phyloP scores from a whole-genome alignment of 53 echinoderm and acorn worm genomes.

The Echinarachnius parma region DNA sequence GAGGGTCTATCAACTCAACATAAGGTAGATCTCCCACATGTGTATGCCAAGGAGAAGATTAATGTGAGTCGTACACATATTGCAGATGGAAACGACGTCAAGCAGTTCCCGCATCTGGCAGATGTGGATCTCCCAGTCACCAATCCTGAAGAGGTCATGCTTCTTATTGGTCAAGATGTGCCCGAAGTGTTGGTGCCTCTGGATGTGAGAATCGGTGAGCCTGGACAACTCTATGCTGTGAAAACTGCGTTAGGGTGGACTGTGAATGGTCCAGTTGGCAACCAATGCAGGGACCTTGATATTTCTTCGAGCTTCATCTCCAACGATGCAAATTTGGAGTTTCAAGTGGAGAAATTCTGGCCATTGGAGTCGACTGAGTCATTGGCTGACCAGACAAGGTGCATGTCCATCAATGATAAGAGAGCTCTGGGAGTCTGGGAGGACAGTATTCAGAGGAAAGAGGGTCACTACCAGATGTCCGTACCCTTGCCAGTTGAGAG shows the following conservation, averaged over 20 bases:
- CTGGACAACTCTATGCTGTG: conserved; percentile 51
- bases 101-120: conserved; percentile 28
- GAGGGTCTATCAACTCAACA: conserved; percentile 21
- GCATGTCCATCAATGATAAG: too few relatives aligned
- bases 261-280: too few relatives aligned
- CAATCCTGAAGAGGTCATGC: conserved; percentile 11
- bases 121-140: conserved; percentile 31
- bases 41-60: conserved; percentile 18
- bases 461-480: too few relatives aligned
- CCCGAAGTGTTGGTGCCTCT: conserved; percentile 51
- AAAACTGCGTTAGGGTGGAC: conserved; percentile 55
- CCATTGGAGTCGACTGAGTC: too few relatives aligned
- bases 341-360: too few relatives aligned
- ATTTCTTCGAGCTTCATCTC: too few relatives aligned
- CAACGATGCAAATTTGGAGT: too few relatives aligned
- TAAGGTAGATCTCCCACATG: conserved; percentile 9
- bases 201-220: conserved; percentile 38
- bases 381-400: too few relatives aligned
- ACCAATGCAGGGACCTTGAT: too few relatives aligned
- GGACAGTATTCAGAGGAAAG: too few relatives aligned
- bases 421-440: too few relatives aligned
- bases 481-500: too few relatives aligned
- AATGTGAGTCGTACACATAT: conserved; percentile 26
- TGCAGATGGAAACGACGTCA: neutral
- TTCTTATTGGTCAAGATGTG: conserved; percentile 60